phyloP scores from a whole-genome alignment of 2,797 vertebrate genomes.

The Rousettus madagascariensis region DNA sequence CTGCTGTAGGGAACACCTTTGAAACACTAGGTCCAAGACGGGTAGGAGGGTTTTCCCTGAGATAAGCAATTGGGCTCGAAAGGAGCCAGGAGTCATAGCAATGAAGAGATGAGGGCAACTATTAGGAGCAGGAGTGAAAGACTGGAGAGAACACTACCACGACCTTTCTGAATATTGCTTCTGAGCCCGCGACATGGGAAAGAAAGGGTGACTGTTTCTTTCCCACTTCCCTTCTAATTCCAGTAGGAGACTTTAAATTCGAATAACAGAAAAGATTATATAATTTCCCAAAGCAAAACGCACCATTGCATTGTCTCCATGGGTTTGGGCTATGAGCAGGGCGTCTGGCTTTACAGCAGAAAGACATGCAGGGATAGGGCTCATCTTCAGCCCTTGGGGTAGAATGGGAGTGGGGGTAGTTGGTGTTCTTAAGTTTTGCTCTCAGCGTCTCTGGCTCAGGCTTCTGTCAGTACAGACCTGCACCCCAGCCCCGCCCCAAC shows the following conservation, averaged over 20 bases:
- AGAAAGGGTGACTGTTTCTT: not conserved
- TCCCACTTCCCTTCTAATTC: not conserved
- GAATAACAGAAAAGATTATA: not conserved
- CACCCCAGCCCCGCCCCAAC: conserved; percentile 83
- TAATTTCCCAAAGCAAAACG: conserved; percentile 33
- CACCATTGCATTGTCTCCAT: not conserved
- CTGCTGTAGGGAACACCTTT: not conserved
- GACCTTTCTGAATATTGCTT: not conserved
- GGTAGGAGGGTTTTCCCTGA: not conserved
- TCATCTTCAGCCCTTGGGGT: conserved; percentile 19
- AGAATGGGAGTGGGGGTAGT: not conserved
- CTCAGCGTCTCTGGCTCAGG: conserved; percentile 79
- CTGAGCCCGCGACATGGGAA: not conserved
- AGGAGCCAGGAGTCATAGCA: not conserved
- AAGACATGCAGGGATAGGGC: not conserved
- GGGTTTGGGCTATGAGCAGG: not conserved
- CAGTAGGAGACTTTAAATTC: conserved; percentile 10
- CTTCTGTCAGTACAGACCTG: conserved; percentile 84
- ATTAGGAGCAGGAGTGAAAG: not conserved
- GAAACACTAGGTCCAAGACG: not conserved
- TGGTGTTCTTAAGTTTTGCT: conserved; percentile 68
- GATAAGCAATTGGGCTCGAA: not conserved
- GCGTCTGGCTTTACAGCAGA: not conserved
- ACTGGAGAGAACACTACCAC: not conserved
- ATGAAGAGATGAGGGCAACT: not conserved